phyloP scores from a whole-genome alignment of 1,140 invertebrate species.

The Phocides pigmalion region DNA sequence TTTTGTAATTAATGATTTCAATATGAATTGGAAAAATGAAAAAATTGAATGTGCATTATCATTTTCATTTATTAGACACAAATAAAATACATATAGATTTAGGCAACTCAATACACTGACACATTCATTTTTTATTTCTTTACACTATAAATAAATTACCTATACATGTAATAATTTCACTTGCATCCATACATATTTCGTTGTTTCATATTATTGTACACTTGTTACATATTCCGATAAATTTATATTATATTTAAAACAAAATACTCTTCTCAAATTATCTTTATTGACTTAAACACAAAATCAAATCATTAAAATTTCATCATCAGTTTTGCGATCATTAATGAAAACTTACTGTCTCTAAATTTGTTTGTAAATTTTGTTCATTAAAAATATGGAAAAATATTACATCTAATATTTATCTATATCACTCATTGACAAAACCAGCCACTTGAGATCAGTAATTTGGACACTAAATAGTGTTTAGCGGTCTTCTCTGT shows the following conservation, averaged over 20 bases:
- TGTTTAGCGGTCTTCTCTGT: no score
- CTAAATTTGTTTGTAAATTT: neutral
- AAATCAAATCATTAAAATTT: no score
- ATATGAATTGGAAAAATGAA: slow-evolving; percentile 72
- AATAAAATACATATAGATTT: slow-evolving; percentile 38
- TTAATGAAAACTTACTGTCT: neutral
- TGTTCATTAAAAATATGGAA: slow-evolving; percentile 22
- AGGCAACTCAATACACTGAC: slow-evolving; percentile 21
- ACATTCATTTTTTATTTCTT: neutral
- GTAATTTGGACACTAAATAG: neutral
- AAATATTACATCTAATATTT: neutral
- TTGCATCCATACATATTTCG: neutral
- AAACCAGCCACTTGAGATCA: slow-evolving; percentile 28
- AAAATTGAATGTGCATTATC: slow-evolving; percentile 46
- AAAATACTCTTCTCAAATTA: no score
- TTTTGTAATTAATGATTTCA: slow-evolving; percentile 78
- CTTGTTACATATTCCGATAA: no score
- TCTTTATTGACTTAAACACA: no score
- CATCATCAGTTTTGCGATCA: no score
- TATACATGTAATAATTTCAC: slow-evolving; percentile 6
- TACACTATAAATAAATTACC: neutral
- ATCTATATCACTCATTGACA: neutral
- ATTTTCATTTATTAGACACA: slow-evolving; percentile 65
- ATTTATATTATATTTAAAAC: no score
- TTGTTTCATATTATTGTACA: neutral